Conservation (phyloP, 1,140 invertebrate genomes). For the Pachyrhynchus sulphureomaculatus region DNA sequence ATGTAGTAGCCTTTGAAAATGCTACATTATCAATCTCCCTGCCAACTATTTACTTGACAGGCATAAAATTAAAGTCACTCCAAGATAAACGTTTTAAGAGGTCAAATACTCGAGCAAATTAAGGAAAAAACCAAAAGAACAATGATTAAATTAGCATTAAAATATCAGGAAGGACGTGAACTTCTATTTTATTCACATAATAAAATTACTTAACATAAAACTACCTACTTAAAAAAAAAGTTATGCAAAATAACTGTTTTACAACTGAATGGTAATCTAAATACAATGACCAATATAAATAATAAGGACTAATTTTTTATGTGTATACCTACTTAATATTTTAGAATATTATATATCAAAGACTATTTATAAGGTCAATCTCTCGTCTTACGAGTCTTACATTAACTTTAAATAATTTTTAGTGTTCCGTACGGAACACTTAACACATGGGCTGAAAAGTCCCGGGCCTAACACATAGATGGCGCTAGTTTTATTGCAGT, state of each 20-base stretch:
- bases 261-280: background rate
- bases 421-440: too few species aligned
- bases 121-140: slow-evolving; percentile 14
- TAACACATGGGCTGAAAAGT: too few species aligned
- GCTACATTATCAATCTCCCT: too few species aligned
- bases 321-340: too few species aligned
- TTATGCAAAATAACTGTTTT: background rate
- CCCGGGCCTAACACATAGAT: too few species aligned
- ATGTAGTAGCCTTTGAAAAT: too few species aligned
- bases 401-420: too few species aligned
- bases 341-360: too few species aligned
- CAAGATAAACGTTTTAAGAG: slow-evolving; percentile 1
- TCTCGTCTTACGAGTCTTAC: too few species aligned
- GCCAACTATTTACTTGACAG: slow-evolving; percentile 2
- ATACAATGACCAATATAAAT: slow-evolving; percentile 11
- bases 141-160: slow-evolving; percentile 22
- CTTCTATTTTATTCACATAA: background rate
- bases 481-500: too few species aligned
- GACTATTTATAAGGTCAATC: too few species aligned
- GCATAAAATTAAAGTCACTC: slow-evolving; percentile 2
- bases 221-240: background rate
- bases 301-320: background rate
- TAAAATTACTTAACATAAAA: background rate
- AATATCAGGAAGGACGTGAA: slow-evolving; percentile 12
- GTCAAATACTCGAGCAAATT: slow-evolving; percentile 11